Conservation (phyloP, 2,797 vertebrate genomes). For the Ctenosaura bakeri region DNA sequence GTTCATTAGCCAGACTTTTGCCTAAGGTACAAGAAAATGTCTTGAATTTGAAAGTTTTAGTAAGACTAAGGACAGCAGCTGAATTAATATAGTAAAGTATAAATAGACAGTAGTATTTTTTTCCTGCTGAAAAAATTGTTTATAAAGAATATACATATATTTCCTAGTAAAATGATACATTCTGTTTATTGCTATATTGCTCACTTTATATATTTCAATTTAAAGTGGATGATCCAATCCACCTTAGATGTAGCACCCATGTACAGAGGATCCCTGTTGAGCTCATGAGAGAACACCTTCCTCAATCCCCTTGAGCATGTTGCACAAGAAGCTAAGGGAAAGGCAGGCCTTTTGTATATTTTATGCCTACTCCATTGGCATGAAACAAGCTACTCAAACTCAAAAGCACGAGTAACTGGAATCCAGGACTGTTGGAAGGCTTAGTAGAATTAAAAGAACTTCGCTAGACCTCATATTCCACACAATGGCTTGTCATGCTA, state of each 20-base stretch:
- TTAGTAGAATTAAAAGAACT: neutral
- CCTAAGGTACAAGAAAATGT: neutral
- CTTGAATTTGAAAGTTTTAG: slow-evolving; percentile 54
- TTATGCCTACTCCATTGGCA: neutral
- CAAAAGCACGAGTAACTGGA: neutral
- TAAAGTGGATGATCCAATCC: slow-evolving; percentile 4
- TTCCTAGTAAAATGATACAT: slow-evolving; percentile 53
- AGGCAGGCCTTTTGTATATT: neutral
- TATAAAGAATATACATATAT: slow-evolving; percentile 25
- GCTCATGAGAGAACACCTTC: neutral
- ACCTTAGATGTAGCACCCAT: neutral
- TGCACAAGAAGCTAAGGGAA: neutral
- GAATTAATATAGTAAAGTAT: neutral
- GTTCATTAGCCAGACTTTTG: slow-evolving; percentile 45
- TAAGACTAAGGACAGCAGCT: slow-evolving; percentile 55
- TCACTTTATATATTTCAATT: slow-evolving; percentile 55
- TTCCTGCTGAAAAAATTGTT: slow-evolving; percentile 9
- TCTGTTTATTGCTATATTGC: slow-evolving; percentile 48
- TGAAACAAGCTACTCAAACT: neutral
- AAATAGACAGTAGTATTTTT: slow-evolving; percentile 43
- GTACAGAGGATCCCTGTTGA: neutral
- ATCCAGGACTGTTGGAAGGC: neutral
- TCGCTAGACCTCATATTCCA: neutral
- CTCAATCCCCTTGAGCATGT: neutral
- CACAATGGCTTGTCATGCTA: neutral